Conservation (phyloP, 1,140 invertebrate species). For the Gryllus bimaculatus region DNA sequence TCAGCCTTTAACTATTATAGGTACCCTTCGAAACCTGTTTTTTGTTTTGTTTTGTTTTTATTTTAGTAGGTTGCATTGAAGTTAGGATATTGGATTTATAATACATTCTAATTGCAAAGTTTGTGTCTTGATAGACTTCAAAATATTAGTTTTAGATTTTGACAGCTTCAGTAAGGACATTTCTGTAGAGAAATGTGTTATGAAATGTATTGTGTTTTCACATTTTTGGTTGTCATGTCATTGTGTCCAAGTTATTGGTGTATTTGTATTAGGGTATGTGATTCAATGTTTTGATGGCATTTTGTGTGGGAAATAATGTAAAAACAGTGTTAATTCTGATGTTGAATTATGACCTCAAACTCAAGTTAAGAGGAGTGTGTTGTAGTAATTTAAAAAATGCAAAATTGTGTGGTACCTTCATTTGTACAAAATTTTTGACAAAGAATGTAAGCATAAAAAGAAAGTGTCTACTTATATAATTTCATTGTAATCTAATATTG, state of each 20-base stretch:
- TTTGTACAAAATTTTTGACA: no score
- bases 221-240: background rate
- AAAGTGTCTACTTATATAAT: no score
- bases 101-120: background rate
- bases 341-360: no score
- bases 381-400: no score
- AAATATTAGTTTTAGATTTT: background rate
- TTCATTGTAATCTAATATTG: no score
- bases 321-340: no score
- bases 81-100: background rate
- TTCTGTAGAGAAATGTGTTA: background rate
- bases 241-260: background rate
- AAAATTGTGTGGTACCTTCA: no score
- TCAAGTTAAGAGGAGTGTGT: no score
- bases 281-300: no score
- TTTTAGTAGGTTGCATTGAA: background rate
- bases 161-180: background rate
- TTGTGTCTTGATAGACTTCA: background rate
- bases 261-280: no score
- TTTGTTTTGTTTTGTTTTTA: background rate
- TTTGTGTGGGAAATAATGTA: no score
- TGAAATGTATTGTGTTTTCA: background rate
- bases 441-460: no score
- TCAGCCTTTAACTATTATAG: slow-evolving; percentile 72
- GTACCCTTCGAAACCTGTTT: slow-evolving; percentile 33